Conservation (phyloP, 2,797 vertebrate species). For the Protonibea diacanthus region DNA sequence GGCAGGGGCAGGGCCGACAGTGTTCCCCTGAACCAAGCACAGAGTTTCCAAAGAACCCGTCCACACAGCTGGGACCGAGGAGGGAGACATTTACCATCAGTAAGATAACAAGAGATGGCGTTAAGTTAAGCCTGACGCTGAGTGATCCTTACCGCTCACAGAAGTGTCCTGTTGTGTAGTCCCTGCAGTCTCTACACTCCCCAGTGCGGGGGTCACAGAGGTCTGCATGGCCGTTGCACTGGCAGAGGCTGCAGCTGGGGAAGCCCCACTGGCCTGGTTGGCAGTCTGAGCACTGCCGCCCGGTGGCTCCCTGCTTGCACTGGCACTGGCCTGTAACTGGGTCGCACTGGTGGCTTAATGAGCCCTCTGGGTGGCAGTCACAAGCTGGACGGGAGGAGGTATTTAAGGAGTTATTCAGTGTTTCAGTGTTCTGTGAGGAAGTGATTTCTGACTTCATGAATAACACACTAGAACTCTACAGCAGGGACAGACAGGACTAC, state of each 20-base stretch:
- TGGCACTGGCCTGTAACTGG: constrained; percentile 86
- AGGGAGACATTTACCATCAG: constrained; percentile 5
- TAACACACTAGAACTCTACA: background rate
- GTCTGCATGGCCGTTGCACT: constrained; percentile 88
- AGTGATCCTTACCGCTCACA: constrained; percentile 86
- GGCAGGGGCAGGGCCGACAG: constrained; percentile 91
- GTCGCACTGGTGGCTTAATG: constrained; percentile 85
- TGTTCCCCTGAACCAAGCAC: constrained; percentile 89
- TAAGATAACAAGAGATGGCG: background rate
- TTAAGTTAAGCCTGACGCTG: background rate
- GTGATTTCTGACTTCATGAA: background rate
- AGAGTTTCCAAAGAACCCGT: constrained; percentile 90
- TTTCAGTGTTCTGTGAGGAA: too few relatives aligned
- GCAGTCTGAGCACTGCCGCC: constrained; percentile 88
- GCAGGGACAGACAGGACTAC: too few relatives aligned
- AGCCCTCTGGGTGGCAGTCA: constrained; percentile 87
- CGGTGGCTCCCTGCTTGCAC: constrained; percentile 80
- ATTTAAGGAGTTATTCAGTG: background rate
- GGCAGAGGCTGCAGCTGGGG: constrained; percentile 87
- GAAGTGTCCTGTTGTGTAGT: constrained; percentile 81
- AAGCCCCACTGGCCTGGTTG: constrained; percentile 88
- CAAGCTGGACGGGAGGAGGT: constrained; percentile 81
- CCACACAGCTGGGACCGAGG: constrained; percentile 80
- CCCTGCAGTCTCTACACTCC: constrained; percentile 81
- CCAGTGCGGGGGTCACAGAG: constrained; percentile 83